Conservation (phyloP, 2,113 vertebrate species). For the Sinocyclocheilus grahami region DNA sequence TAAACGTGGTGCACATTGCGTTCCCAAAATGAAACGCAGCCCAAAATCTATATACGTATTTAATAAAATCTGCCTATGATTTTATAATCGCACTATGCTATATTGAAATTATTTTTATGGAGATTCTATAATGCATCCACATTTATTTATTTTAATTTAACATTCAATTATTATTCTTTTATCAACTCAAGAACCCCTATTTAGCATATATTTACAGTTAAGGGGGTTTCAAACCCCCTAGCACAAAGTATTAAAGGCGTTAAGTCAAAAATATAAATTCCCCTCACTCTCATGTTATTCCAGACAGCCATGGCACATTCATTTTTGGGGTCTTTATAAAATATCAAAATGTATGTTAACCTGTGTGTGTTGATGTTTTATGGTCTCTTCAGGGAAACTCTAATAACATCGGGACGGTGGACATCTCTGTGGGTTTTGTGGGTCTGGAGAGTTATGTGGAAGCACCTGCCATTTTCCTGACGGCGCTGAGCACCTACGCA, state of each 20-base stretch:
- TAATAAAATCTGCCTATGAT: no score
- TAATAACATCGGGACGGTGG: conserved; percentile 91
- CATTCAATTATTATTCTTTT: not conserved
- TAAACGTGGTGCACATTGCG: no score
- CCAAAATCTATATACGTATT: no score
- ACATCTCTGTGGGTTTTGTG: conserved; percentile 92
- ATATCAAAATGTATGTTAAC: not conserved
- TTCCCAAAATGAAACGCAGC: no score
- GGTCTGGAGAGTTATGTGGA: conserved; percentile 88
- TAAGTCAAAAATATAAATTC: not conserved
- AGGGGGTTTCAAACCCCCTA: not conserved
- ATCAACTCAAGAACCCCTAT: not conserved
- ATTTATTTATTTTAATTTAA: no score
- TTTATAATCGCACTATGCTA: no score
- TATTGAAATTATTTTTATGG: no score
- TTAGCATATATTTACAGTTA: not conserved
- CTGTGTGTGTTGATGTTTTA: not conserved
- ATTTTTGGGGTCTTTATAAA: not conserved
- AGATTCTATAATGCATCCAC: no score
- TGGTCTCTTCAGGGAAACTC: conserved; percentile 89
- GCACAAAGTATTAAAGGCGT: not conserved
- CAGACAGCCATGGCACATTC: not conserved
- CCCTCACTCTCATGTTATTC: not conserved
- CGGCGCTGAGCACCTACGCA: conserved; percentile 83
- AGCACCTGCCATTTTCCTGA: conserved; percentile 87